These are phyloP conservation scores for Rhinoderma darwinii DNA, from an alignment of 2,113 vertebrate genomes.

Conservation along the genomic window DNA sequence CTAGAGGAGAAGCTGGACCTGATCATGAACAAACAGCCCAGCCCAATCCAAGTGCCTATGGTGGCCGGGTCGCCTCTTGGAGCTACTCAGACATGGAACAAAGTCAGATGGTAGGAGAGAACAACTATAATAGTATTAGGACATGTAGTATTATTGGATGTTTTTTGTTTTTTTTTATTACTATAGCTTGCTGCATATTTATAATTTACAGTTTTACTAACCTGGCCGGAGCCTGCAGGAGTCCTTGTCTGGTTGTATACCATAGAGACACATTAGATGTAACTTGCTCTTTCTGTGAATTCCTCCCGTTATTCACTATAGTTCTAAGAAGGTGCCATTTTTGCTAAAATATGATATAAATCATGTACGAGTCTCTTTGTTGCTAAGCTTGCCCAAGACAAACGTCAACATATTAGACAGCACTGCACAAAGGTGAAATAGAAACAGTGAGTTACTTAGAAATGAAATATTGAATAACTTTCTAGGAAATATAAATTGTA, in stretches of 20 bases:
- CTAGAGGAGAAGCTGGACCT: conserved; percentile 92
- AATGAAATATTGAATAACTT: not conserved
- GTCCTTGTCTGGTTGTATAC: not conserved
- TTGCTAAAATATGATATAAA: not conserved
- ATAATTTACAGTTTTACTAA: not conserved
- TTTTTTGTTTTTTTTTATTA: not conserved
- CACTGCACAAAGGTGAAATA: not conserved
- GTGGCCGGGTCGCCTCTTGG: conserved; percentile 96
- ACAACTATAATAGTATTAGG: not conserved
- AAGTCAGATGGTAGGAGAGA: conserved; percentile 92
- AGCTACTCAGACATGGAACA: conserved; percentile 97
- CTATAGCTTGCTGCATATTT: not conserved
- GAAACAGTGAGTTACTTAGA: not conserved
- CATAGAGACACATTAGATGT: not conserved
- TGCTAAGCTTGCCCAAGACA: not conserved
- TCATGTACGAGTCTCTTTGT: not conserved
- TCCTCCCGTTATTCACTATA: too few species aligned
- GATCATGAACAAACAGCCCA: conserved; percentile 88
- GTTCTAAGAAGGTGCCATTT: not conserved
- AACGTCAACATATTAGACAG: not conserved
- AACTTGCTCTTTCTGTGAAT: too few species aligned
- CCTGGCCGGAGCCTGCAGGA: not conserved
- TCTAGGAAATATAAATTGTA: too few species aligned
- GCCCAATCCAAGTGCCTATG: conserved; percentile 96
- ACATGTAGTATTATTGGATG: not conserved